Evolutionary conservation across 2,888 invertebrate genomes (phyloP), one percentile per base, ranked within the genome.

Genomic region (Drosophila quinaria): DNA sequence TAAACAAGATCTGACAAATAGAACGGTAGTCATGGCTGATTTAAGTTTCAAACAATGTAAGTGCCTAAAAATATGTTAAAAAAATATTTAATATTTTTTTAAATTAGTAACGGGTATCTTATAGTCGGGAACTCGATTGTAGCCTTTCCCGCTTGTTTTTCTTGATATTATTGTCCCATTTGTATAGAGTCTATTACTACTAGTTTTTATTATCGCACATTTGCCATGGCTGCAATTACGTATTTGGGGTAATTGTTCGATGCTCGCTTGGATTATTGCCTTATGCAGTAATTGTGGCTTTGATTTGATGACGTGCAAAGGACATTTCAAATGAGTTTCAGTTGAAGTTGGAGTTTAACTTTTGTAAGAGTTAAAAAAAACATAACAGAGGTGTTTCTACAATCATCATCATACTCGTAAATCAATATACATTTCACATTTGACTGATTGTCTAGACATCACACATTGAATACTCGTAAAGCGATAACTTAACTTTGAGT

Each of bases 191-290:
- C 13, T 50, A 50, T 35, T 33, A 15, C 4, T 19, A 19, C 44
- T n/a, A 15, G 22, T 10, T 59, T 60, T 41, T 66, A 70, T 72
- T 83, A 73, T 77, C 83, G 77, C 75, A 71, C 78, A 50, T 76
- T 78, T 81, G 87, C 74, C 75, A 68, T 71, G 42, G 9, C 75
- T 85, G 80, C 86, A 83, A 85, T 88, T 85, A 86, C 62, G 76
- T 70, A 85, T 83, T 88, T 82, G 74, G 86, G 88, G 72, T 76
- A 88, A 88, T 79, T 83, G 86, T 75, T 72, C 46, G 56, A 64
- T 64, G 65, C 49, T 68, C 71, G 59, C 71, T 66, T 50, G 55
- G 62, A 51, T 55, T 73, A 69, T 67, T 61, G 77, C 54, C 41
- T 52, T 58, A 41, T 58, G 46, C 39, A 41, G 46, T 46, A 44